phyloP scores from a whole-genome alignment of 1,140 invertebrate species.

The Panagrolaimus sp. region DNA sequence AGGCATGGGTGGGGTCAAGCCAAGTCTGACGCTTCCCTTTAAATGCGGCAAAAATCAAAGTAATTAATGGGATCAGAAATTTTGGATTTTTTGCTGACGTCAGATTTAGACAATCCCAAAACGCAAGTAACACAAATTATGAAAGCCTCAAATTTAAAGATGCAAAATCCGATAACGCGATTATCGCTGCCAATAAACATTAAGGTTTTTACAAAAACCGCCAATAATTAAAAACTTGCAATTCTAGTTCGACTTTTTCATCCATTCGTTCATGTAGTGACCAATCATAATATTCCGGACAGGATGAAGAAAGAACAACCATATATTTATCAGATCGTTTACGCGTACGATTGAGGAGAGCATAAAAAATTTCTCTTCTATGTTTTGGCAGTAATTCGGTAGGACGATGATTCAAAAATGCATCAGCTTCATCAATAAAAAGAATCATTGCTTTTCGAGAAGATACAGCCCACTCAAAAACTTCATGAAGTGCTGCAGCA shows the following conservation, averaged over 20 bases:
- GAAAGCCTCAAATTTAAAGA: too few relatives aligned
- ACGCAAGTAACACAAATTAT: too few relatives aligned
- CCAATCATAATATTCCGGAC: slow-evolving; percentile 96
- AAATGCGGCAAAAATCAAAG: too few relatives aligned
- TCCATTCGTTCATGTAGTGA: slow-evolving; percentile 94
- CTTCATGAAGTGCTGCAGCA: slow-evolving; percentile 94
- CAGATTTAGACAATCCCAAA: too few relatives aligned
- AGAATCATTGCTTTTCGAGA: slow-evolving; percentile 79
- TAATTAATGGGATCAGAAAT: too few relatives aligned
- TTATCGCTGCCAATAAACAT: too few relatives aligned
- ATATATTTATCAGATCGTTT: slow-evolving; percentile 89
- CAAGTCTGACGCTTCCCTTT: too few relatives aligned
- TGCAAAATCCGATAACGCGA: too few relatives aligned
- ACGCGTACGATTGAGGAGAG: slow-evolving; percentile 92
- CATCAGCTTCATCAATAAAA: slow-evolving; percentile 98
- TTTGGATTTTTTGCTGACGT: too few relatives aligned
- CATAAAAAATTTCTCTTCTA: slow-evolving; percentile 84
- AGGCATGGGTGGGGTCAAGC: too few relatives aligned
- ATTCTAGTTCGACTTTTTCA: slow-evolving; percentile 93
- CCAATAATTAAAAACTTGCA: slow-evolving; percentile 65
- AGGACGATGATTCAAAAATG: slow-evolving; percentile 90
- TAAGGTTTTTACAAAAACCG: too few relatives aligned
- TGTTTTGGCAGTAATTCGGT: slow-evolving; percentile 71
- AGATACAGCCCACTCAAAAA: slow-evolving; percentile 93
- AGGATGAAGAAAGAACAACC: slow-evolving; percentile 93